Evolutionary conservation across 2,888 invertebrate species (phyloP).

Genomic region (Podabrus alpinus): DNA sequence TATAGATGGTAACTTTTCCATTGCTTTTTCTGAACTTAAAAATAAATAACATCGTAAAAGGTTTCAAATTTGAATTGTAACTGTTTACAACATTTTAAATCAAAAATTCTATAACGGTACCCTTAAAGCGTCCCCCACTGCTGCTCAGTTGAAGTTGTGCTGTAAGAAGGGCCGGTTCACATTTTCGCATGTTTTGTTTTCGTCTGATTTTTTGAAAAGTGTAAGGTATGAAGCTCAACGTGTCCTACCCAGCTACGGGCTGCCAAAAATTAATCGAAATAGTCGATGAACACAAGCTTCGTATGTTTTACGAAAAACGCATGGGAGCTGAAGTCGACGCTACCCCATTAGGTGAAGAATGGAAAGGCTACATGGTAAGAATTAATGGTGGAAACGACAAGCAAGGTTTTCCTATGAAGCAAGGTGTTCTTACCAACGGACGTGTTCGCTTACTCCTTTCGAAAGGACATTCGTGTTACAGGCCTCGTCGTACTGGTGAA

Average conservation of each 20-base stretch:
- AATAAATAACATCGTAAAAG: no score
- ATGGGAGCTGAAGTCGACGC: conserved; percentile 97
- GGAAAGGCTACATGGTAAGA: conserved; percentile 97
- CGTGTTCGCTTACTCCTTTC: conserved; percentile 94
- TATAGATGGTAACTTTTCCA: no score
- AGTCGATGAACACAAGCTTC: conserved; percentile 96
- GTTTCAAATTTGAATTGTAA: no score
- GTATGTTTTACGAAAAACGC: conserved; percentile 98
- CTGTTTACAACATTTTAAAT: no score
- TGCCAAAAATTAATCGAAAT: conserved; percentile 98
- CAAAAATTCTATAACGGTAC: no score
- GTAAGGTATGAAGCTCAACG: conserved; percentile 79
- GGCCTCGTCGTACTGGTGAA: conserved; percentile 94
- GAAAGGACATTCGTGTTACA: conserved; percentile 95
- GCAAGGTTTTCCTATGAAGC: conserved; percentile 99
- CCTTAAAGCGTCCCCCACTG: no score
- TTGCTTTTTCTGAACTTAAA: no score
- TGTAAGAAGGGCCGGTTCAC: neutral
- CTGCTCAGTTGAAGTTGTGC: neutral
- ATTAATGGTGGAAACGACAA: conserved; percentile 99
- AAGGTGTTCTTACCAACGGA: conserved; percentile 94
- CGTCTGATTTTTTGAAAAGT: no score
- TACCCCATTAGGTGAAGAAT: conserved; percentile 95
- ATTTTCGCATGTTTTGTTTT: no score
- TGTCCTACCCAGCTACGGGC: conserved; percentile 97